Evolutionary conservation across 1,140 invertebrate species (phyloP).

Genomic region (Scaptomyza graminum): DNA sequence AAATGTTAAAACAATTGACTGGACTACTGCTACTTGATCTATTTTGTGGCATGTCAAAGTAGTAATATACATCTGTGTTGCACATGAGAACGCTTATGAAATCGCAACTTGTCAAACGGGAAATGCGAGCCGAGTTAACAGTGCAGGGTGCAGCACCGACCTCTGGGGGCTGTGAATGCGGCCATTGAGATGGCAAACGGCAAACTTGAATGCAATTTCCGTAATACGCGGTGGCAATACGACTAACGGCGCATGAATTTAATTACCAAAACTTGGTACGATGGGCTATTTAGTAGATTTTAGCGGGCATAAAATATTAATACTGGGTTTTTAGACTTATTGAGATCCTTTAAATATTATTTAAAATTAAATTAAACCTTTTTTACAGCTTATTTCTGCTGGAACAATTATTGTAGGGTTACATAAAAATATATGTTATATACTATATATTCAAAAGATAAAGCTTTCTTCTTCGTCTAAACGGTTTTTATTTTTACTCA

Average conservation of each 20-base stretch:
- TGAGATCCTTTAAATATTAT: too few relatives aligned
- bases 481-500: too few relatives aligned
- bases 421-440: too few relatives aligned
- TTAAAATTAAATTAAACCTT: too few relatives aligned
- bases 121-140: conserved; percentile 39
- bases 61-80: neutral
- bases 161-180: too few relatives aligned
- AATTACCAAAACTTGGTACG: conserved; percentile 60
- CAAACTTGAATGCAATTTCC: conserved; percentile 74
- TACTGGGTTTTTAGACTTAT: too few relatives aligned
- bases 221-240: conserved; percentile 62
- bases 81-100: conserved; percentile 8
- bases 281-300: neutral
- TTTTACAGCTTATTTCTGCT: too few relatives aligned
- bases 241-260: conserved; percentile 70
- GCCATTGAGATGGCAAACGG: conserved; percentile 18
- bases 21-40: conserved; percentile 9
- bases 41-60: conserved; percentile 38
- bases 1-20: conserved; percentile 38
- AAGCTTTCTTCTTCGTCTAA: too few relatives aligned
- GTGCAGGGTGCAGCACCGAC: too few relatives aligned
- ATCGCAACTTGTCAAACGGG: conserved; percentile 51
- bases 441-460: too few relatives aligned
- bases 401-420: too few relatives aligned
- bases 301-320: too few relatives aligned